Conservation (phyloP, 2,888 invertebrate species). For the Adelognathus sp. region DNA sequence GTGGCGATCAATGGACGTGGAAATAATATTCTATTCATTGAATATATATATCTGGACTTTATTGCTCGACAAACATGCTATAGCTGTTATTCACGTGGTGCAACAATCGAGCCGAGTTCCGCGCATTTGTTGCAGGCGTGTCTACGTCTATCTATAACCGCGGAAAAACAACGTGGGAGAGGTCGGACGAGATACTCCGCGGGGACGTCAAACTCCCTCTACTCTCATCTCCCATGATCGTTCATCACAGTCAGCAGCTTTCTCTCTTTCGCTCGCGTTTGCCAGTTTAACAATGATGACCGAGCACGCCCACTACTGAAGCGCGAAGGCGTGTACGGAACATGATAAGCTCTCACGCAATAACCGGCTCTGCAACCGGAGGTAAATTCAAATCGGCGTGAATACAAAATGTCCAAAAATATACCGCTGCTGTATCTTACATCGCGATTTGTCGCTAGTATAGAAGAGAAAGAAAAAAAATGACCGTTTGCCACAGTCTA, state of each 20-base stretch:
- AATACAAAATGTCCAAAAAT: neutral
- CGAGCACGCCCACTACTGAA: neutral
- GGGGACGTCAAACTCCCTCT: constrained; percentile 11
- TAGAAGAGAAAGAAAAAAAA: no score
- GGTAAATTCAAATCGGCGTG: neutral
- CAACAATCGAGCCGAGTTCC: neutral
- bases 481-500: no score
- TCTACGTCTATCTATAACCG: constrained; percentile 12
- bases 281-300: neutral
- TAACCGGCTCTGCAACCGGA: neutral
- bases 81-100: neutral
- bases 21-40: neutral
- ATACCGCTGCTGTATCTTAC: neutral
- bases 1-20: neutral
- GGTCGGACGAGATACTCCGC: neutral
- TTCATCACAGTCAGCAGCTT: neutral
- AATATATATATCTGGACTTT: no score
- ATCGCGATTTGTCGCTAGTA: no score
- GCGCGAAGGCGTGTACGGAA: constrained; percentile 24
- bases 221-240: constrained; percentile 1
- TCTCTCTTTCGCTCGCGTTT: neutral
- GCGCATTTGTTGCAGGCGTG: neutral
- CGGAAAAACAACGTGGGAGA: constrained; percentile 41
- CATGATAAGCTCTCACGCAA: constrained; percentile 23
- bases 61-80: neutral